phyloP scores from a whole-genome alignment of 2,797 vertebrate species.

The Neoniphon sammara region DNA sequence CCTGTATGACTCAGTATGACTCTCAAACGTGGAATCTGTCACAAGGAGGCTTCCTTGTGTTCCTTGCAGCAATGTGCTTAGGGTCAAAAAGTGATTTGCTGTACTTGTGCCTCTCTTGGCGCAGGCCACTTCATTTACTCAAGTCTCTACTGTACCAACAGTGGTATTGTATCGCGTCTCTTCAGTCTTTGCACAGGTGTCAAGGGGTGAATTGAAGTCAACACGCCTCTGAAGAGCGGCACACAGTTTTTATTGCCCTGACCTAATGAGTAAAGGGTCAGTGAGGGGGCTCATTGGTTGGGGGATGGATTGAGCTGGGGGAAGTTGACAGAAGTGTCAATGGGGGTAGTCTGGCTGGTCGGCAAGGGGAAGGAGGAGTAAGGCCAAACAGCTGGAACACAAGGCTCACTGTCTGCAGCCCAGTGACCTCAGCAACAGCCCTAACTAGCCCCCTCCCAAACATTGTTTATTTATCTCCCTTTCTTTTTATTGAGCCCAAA shows the following conservation, averaged over 20 bases:
- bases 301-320: constrained; percentile 30
- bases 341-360: constrained; percentile 49
- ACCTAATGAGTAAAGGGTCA: constrained; percentile 73
- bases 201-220: constrained; percentile 65
- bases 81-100: constrained; percentile 27
- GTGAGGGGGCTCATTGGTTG: constrained; percentile 39
- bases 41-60: constrained; percentile 33
- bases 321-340: constrained; percentile 66
- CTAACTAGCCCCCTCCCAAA: constrained; percentile 12
- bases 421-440: constrained; percentile 21
- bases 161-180: constrained; percentile 24
- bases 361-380: constrained; percentile 5
- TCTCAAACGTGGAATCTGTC: constrained; percentile 48
- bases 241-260: constrained; percentile 74
- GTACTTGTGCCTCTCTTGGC: neutral
- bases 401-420: constrained; percentile 68
- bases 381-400: constrained; percentile 70
- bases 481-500: constrained; percentile 28
- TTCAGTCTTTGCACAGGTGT: constrained; percentile 77
- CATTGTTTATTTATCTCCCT: constrained; percentile 61
- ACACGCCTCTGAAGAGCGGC: constrained; percentile 56
- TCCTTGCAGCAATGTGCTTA: neutral
- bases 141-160: constrained; percentile 46
- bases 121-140: constrained; percentile 52
- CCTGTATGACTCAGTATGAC: constrained; percentile 37